A percentile compares a stretch with the other conserved stretches of the same genome.
Evolutionary conservation across 2,797 vertebrate species (phyloP).

Genomic region (Lacerta bilineata): DNA sequence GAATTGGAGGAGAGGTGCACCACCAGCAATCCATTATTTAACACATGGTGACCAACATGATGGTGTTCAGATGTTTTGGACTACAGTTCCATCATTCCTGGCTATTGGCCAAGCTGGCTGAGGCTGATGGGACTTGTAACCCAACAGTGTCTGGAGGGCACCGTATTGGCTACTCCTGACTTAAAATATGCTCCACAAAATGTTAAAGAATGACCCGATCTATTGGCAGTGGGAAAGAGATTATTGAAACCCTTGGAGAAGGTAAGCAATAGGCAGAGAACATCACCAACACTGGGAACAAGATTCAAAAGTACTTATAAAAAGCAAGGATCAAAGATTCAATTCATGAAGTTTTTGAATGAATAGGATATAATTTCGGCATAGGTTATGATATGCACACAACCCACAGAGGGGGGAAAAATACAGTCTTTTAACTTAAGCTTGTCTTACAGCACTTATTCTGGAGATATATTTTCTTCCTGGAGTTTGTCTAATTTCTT

Average conservation of each 20-base stretch:
- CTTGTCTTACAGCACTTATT: constrained; percentile 25
- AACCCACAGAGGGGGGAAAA: not conserved
- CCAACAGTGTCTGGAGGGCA: not conserved
- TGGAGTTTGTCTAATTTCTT: constrained; percentile 7
- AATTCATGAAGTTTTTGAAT: constrained; percentile 41
- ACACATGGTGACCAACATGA: not conserved
- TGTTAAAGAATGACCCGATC: not conserved
- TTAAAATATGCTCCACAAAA: constrained; percentile 19
- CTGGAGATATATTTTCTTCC: constrained; percentile 16
- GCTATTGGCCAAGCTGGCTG: not conserved
- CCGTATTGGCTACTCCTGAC: not conserved
- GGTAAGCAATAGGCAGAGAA: not conserved
- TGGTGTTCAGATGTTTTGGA: not conserved
- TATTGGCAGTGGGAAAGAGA: not conserved
- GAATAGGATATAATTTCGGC: constrained; percentile 31
- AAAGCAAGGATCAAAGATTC: not conserved
- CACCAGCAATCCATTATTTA: not conserved
- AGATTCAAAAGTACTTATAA: not conserved
- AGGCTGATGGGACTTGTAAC: not conserved
- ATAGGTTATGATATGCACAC: constrained; percentile 13
- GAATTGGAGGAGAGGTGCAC: not conserved
- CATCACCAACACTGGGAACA: not conserved
- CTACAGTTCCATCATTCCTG: not conserved
- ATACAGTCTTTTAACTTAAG: constrained; percentile 5
- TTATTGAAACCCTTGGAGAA: not conserved